These are phyloP conservation scores for Rhinogobius similis DNA, from an alignment of 2,113 vertebrate species.

Conservation along the genomic window DNA sequence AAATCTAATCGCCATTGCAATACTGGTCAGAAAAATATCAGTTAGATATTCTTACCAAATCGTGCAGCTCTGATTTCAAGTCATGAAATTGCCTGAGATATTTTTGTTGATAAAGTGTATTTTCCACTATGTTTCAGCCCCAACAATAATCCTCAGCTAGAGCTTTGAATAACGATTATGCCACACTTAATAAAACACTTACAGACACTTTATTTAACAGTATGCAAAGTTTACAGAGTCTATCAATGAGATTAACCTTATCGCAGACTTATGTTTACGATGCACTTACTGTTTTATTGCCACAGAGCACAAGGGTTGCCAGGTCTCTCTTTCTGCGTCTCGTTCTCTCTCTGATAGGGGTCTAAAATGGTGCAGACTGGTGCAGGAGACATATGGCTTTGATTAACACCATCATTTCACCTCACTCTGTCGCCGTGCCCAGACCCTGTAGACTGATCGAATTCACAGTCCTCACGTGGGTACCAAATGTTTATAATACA, in stretches of 20 bases:
- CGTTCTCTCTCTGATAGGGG: conserved; percentile 31
- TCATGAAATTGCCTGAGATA: no score
- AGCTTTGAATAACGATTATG: background rate
- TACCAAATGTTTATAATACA: conserved; percentile 74
- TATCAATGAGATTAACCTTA: conserved; percentile 14
- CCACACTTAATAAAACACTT: background rate
- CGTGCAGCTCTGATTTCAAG: no score
- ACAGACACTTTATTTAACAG: background rate
- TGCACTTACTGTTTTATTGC: conserved; percentile 39
- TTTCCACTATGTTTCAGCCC: no score
- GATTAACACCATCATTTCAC: conserved; percentile 74
- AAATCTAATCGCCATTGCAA: no score
- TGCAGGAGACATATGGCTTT: conserved; percentile 77
- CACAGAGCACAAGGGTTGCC: conserved; percentile 33
- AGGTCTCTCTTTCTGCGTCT: conserved; percentile 17
- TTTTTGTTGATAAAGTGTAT: no score
- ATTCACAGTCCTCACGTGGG: conserved; percentile 69
- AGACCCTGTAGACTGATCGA: conserved; percentile 75
- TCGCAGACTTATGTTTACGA: conserved; percentile 17
- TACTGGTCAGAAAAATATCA: no score
- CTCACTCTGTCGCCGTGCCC: conserved; percentile 68
- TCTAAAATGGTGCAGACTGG: conserved; percentile 49
- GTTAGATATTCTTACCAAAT: no score
- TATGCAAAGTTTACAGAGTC: background rate
- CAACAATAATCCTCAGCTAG: background rate